phyloP scores from a whole-genome alignment of 2,797 vertebrate species.

The Lacerta agilis region DNA sequence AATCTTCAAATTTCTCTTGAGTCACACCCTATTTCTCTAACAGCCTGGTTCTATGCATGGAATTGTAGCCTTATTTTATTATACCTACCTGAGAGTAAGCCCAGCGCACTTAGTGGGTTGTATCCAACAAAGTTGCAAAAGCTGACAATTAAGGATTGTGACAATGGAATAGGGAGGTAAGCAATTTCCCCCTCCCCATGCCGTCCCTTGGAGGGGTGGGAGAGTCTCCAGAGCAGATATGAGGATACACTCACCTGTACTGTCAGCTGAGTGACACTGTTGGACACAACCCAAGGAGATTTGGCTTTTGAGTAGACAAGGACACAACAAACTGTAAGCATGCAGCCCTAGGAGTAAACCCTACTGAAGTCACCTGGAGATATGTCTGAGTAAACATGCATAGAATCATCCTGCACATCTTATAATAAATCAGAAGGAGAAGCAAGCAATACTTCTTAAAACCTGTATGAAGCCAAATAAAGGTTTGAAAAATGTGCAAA shows the following conservation, averaged over 20 bases:
- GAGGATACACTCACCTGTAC: no score
- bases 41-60: background rate
- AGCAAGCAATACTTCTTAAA: background rate
- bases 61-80: background rate
- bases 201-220: no score
- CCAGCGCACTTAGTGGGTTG: background rate
- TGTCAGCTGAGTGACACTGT: no score
- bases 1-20: background rate
- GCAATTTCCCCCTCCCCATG: no score
- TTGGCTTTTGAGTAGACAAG: no score
- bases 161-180: no score
- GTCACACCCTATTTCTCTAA: background rate
- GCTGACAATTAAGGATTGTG: no score
- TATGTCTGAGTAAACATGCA: background rate
- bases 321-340: no score
- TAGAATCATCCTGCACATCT: background rate
- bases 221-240: no score
- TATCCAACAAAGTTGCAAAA: no score
- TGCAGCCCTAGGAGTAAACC: background rate
- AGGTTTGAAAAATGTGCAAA: background rate
- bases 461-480: background rate
- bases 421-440: conserved; percentile 15
- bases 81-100: background rate
- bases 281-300: no score
- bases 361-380: background rate